A percentile compares a stretch with the other conserved stretches of the same genome.
Evolutionary conservation across 2,888 invertebrate species (phyloP).

Genomic region (Junonia oenone): DNA sequence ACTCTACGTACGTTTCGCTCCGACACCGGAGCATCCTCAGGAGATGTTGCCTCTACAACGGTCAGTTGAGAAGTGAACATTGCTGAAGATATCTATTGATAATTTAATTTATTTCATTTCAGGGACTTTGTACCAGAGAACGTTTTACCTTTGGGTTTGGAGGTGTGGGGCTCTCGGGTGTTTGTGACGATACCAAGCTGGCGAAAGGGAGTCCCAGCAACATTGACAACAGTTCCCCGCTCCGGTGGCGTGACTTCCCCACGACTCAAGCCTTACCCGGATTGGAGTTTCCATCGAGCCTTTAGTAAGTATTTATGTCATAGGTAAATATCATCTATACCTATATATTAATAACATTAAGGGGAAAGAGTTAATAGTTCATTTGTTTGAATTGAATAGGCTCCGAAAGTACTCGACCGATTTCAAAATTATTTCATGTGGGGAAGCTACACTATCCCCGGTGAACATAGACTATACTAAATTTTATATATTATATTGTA

Average conservation of each 20-base stretch:
- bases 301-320: conserved; percentile 57
- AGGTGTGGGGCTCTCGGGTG: conserved; percentile 83
- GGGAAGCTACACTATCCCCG: no score
- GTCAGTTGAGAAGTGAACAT: background rate
- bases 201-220: conserved; percentile 87
- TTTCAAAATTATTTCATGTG: no score
- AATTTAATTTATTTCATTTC: conserved; percentile 33
- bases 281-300: conserved; percentile 83
- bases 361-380: no score
- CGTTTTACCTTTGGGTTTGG: conserved; percentile 86
- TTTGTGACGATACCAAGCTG: conserved; percentile 89
- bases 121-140: conserved; percentile 84
- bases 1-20: background rate
- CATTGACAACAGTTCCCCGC: conserved; percentile 83
- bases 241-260: conserved; percentile 79
- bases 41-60: no score
- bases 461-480: no score
- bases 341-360: no score
- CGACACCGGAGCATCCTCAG: no score
- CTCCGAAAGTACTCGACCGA: no score
- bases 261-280: conserved; percentile 85
- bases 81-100: background rate
- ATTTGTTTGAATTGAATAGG: no score
- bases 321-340: no score
- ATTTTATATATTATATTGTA: no score